These are phyloP conservation scores for Mya arenaria DNA, from an alignment of 1,140 invertebrate species.

Conservation along the genomic window DNA sequence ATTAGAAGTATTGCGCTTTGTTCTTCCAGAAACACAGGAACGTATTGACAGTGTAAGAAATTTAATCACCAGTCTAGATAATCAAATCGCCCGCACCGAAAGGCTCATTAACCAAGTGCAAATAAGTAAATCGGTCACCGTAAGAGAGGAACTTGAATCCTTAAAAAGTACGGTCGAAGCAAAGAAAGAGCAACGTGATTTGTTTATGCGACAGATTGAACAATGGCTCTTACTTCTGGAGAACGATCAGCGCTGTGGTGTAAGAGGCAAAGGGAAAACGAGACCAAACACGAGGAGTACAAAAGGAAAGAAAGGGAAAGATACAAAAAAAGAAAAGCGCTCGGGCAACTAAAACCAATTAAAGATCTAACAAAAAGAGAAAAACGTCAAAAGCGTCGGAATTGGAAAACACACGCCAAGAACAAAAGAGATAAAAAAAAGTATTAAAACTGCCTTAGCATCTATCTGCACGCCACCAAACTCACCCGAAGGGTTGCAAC, in stretches of 20 bases:
- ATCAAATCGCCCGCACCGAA: neutral
- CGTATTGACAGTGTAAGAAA: neutral
- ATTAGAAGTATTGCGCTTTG: no score
- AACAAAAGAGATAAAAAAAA: neutral
- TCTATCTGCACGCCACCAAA: neutral
- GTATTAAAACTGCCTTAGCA: neutral
- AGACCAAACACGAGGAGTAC: constrained; percentile 14
- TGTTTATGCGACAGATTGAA: neutral
- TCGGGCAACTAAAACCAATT: neutral
- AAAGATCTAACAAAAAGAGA: neutral
- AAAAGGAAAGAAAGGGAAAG: constrained; percentile 29
- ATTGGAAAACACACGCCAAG: neutral
- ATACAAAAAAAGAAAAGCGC: constrained; percentile 9
- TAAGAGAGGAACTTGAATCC: neutral
- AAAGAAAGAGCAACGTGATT: neutral
- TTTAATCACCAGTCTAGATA: neutral
- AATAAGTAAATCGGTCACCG: neutral
- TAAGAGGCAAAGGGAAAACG: constrained; percentile 7
- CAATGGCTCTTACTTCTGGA: constrained; percentile 14
- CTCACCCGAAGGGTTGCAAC: neutral
- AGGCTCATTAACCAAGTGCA: neutral
- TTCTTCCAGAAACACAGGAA: neutral
- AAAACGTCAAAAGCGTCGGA: neutral
- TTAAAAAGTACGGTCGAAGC: neutral
- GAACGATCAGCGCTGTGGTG: constrained; percentile 18